These are phyloP conservation scores for Drosophila niveifrons DNA, from an alignment of 2,888 invertebrate species.

Conservation along the genomic window DNA sequence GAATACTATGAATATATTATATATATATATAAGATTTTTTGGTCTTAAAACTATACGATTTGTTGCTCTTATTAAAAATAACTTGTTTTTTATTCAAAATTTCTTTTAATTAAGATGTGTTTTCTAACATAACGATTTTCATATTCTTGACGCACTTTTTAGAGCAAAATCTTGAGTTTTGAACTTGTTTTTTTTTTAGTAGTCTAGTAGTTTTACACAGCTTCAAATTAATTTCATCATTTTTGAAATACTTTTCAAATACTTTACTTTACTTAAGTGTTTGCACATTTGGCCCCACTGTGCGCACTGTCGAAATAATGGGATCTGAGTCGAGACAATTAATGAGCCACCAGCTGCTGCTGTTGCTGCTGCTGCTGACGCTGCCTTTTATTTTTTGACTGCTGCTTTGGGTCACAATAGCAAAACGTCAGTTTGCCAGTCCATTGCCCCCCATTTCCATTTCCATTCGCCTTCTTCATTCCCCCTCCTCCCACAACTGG, in stretches of 20 bases:
- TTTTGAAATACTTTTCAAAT: background rate
- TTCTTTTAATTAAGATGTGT: too few relatives aligned
- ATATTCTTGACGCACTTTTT: too few relatives aligned
- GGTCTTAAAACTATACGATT: too few relatives aligned
- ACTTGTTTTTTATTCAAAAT: too few relatives aligned
- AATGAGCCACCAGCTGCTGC: constrained; percentile 13
- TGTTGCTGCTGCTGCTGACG: constrained; percentile 1
- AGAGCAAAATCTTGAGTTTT: too few relatives aligned
- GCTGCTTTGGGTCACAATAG: constrained; percentile 13
- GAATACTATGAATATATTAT: too few relatives aligned
- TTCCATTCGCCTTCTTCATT: background rate
- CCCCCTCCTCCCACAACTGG: background rate
- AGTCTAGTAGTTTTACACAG: too few relatives aligned
- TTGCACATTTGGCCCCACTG: constrained; percentile 25
- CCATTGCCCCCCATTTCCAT: constrained; percentile 10
- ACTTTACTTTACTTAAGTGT: background rate
- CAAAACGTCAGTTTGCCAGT: constrained; percentile 12
- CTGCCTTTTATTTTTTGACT: constrained; percentile 15
- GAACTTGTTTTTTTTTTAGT: too few relatives aligned
- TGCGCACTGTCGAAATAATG: constrained; percentile 20
- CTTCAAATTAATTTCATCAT: too few relatives aligned
- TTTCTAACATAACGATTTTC: too few relatives aligned
- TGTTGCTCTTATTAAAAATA: too few relatives aligned
- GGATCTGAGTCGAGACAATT: constrained; percentile 26
- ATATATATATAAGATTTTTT: too few relatives aligned